Evolutionary conservation across 2,113 vertebrate genomes (phyloP).

Genomic region (Oreochromis tanganicae): DNA sequence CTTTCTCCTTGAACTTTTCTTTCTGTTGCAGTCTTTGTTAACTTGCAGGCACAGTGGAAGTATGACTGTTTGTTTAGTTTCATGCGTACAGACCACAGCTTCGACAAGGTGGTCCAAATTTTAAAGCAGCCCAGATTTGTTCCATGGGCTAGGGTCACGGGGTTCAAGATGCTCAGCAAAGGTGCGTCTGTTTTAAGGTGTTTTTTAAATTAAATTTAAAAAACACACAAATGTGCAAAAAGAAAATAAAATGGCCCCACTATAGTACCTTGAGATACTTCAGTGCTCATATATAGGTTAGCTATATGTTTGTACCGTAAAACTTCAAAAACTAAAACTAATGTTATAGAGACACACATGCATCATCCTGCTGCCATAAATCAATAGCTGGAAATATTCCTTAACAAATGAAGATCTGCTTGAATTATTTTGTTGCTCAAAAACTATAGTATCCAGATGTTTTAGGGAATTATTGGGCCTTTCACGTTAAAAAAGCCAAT

Average conservation of each 20-base stretch:
- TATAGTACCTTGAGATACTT: not conserved
- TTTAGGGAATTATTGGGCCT: not conserved
- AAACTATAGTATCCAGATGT: not conserved
- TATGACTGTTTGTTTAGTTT: not conserved
- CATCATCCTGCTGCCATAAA: not conserved
- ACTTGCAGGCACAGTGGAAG: not conserved
- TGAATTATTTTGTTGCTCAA: not conserved
- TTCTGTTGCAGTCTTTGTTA: not conserved
- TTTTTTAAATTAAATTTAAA: not conserved
- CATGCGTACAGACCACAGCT: not conserved
- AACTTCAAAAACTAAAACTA: not conserved
- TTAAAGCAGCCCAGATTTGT: not conserved
- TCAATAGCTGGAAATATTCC: not conserved
- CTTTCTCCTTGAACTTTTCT: not conserved
- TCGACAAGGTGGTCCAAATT: not conserved
- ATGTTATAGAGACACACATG: not conserved
- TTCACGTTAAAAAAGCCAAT: not conserved
- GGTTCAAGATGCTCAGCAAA: not conserved
- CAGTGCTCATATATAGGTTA: not conserved
- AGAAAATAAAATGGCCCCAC: not conserved
- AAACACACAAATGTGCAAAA: not conserved
- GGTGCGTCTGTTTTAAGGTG: rapidly evolving
- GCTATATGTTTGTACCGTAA: not conserved
- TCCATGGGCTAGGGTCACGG: not conserved
- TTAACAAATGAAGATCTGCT: not conserved